These are phyloP conservation scores for Bufotes viridis DNA, from an alignment of 2,797 vertebrate species.

Conservation along the genomic window DNA sequence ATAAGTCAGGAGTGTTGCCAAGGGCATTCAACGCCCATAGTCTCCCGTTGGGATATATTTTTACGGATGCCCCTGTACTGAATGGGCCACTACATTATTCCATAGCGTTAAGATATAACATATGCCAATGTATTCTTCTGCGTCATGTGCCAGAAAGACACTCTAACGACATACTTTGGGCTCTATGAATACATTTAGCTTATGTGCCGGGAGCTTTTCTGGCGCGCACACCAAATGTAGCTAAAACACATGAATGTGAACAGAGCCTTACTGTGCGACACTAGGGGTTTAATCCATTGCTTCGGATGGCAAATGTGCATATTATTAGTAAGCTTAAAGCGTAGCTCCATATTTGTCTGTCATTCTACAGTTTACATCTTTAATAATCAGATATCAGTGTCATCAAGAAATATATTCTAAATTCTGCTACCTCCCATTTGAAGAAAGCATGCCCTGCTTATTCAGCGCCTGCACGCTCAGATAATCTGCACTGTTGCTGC, in stretches of 20 bases:
- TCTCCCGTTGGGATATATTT: background rate
- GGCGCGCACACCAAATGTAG: background rate
- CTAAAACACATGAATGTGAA: background rate
- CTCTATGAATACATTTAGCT: too few species aligned
- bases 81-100: background rate
- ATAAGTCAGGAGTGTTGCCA: background rate
- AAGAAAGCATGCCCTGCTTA: background rate
- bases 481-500: too few species aligned
- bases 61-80: background rate
- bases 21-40: too few species aligned
- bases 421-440: background rate
- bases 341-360: background rate
- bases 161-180: too few species aligned
- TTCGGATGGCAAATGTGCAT: background rate
- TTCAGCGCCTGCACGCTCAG: too few species aligned
- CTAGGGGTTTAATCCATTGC: background rate
- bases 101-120: too few species aligned
- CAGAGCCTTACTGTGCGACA: background rate
- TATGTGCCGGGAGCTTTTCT: background rate
- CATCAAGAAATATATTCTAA: background rate
- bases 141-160: too few species aligned
- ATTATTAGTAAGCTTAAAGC: background rate
- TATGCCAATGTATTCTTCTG: too few species aligned
- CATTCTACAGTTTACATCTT: background rate
- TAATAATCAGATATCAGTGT: background rate